Evolutionary conservation across 2,113 vertebrate species (phyloP), one percentile per base, ranked within the genome.

Genomic region (Clarias gariepinus): DNA sequence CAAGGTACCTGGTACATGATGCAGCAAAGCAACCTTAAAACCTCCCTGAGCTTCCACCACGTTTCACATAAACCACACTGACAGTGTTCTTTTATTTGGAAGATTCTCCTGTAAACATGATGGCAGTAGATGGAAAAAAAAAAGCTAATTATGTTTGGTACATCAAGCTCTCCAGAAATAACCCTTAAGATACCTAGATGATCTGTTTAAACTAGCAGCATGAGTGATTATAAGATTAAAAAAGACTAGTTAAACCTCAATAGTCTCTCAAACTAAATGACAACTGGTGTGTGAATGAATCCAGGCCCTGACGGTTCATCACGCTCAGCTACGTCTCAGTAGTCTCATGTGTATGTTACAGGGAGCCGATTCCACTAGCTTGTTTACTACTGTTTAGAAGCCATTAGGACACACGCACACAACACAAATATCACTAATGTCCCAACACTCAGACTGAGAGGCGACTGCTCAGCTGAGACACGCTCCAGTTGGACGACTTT

Each of bases 401-500:
- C 58, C 25, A 83, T 71, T 47, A 47, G 8, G 47, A 69, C 64
- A 66, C 64, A 66, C n/a, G n/a, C 64, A 2, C 69, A 16, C 41
- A 74, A 64, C 30, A 88, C 76, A 81, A 77, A 77, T 74, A 63
- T 89, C 86, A 82, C 86, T 57, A 78, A 79, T 77, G 83, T 85
- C 90, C 74, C 82, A 81, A 87, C 82, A 81, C 80, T 21, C 64
- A 84, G 86, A 87, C 52, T 63, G 74, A 85, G 83, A 53, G n/a
- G 76, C 86, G 53, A 77, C 85, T 71, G 83, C 41, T 66, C 36
- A 41, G 60, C 41, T 73, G 83, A 88, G 90, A 90, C 90, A 87
- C 88, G 78, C 88, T 87, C 89, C 83, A 77, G 64, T 33, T 85
- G 60, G 76, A 69, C 25, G 73, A 77, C 90, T 90, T 90, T 91